These are phyloP conservation scores for Lepilemur ruficaudatus DNA, from an alignment of 2,797 vertebrate genomes.

Conservation along the genomic window DNA sequence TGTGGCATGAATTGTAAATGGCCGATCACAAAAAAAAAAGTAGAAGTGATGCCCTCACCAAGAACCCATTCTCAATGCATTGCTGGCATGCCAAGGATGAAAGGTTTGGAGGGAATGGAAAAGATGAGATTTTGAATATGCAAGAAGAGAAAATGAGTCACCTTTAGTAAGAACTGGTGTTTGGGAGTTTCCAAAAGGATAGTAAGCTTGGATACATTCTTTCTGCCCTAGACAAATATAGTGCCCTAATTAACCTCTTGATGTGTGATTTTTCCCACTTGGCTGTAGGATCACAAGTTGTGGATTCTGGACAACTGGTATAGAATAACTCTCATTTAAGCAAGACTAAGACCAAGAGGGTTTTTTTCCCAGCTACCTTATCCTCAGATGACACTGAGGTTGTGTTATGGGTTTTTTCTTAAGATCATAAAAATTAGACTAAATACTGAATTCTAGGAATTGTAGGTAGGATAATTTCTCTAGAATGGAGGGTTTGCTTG, in stretches of 20 bases:
- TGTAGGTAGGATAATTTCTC: neutral
- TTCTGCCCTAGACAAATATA: neutral
- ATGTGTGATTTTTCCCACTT: neutral
- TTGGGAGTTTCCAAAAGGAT: neutral
- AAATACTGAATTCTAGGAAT: neutral
- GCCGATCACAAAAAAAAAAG: neutral
- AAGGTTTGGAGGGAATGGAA: neutral
- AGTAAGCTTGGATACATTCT: neutral
- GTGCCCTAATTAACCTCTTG: neutral
- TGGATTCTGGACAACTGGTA: neutral
- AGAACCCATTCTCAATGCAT: neutral
- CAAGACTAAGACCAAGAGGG: neutral
- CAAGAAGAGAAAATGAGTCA: neutral
- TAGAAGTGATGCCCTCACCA: neutral
- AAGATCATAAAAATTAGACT: neutral
- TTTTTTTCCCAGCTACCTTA: neutral
- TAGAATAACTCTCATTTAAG: neutral
- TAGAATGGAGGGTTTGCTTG: neutral
- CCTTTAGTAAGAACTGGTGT: neutral
- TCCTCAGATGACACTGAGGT: neutral
- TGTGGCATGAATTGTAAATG: neutral
- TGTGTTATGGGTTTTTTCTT: neutral
- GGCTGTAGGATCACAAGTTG: neutral
- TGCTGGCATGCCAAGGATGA: neutral
- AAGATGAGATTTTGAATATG: neutral